Evolutionary conservation across 2,113 vertebrate species (phyloP), one percentile per base, ranked within the genome.

Genomic region (Chlamydotis undulata): DNA sequence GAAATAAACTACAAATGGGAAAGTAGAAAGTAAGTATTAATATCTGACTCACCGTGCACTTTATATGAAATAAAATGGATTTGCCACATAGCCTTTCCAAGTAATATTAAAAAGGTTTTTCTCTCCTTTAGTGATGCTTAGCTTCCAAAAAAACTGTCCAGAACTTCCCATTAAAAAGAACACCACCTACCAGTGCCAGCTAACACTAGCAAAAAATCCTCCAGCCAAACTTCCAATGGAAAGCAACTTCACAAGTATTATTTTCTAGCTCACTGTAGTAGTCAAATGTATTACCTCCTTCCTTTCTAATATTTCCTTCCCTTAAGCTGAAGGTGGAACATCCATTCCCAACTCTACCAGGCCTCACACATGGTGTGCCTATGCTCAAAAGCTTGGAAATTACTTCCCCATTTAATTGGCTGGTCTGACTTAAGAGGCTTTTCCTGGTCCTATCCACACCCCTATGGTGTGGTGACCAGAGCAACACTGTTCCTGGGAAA

Each of bases 31-130:
- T 68, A 86, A 89, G 88, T 65, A 92, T 63, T 91, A 73, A 10
- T 77, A 85, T 57, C 50, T 87, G 67, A 61, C 41, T 86, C 41
- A 73, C 53, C 37, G 64, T 41, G 37, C 29, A 64, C 23, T 73
- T 69, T 61, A 59, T 35, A 76, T 52, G 33, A 93, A 69, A 90
- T 55, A 82, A 79, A 90, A 85, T 19, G 7, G 12, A 78, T 60
- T 57, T 96, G 90, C 87, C 81, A 96, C 25, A 7, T 52, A 63
- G 55, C 13, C 39, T 93, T 90, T 93, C 76, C 67, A 95, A 88
- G 64, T 69, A 80, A 60, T 59, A 78, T 33, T 87, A 33, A 65
- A 78, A 78, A 87, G 26, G 12, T 53, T 89, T 93, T 92, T 83
- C 49, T 94, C 63, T 77, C 47, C 25, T 75, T 75, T 53, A 47